Evolutionary conservation across 2,888 invertebrate species (phyloP).

Genomic region (Chalcis sispes): DNA sequence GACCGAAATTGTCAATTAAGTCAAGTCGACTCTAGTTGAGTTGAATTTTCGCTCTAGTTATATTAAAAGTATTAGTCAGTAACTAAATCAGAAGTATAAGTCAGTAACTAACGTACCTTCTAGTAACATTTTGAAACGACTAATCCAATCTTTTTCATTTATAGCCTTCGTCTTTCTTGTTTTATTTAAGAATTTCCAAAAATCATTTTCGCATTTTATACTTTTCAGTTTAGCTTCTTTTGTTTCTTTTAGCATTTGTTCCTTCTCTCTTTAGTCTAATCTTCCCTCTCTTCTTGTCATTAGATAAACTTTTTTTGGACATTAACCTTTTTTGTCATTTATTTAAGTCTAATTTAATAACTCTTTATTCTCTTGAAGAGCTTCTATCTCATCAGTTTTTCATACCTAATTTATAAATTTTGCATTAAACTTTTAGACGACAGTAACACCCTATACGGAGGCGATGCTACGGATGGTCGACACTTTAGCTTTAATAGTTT

Average conservation of each 20-base stretch:
- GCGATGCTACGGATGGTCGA: no score
- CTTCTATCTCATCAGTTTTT: constrained; percentile 8
- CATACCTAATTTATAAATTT: background rate
- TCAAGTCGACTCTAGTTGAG: constrained; percentile 48
- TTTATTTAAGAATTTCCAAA: background rate
- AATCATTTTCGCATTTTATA: background rate
- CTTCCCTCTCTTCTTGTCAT: background rate
- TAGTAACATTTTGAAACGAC: no score
- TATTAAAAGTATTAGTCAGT: no score
- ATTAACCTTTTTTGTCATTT: background rate
- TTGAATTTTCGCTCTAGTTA: background rate
- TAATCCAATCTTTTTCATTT: background rate
- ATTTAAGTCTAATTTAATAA: background rate
- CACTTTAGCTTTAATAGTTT: no score
- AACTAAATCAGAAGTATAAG: no score
- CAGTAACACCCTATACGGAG: no score
- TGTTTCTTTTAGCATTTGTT: background rate
- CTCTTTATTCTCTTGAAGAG: background rate
- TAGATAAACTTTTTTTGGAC: background rate
- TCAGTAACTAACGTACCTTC: no score
- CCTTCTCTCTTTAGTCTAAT: background rate
- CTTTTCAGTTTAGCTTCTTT: no score
- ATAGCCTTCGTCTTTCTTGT: background rate
- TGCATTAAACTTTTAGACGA: no score
- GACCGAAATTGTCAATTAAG: no score